A percentile compares a stretch with the other conserved stretches of the same genome.
Conservation (phyloP, 2,113 vertebrate species). For the Spea multiplicata region DNA sequence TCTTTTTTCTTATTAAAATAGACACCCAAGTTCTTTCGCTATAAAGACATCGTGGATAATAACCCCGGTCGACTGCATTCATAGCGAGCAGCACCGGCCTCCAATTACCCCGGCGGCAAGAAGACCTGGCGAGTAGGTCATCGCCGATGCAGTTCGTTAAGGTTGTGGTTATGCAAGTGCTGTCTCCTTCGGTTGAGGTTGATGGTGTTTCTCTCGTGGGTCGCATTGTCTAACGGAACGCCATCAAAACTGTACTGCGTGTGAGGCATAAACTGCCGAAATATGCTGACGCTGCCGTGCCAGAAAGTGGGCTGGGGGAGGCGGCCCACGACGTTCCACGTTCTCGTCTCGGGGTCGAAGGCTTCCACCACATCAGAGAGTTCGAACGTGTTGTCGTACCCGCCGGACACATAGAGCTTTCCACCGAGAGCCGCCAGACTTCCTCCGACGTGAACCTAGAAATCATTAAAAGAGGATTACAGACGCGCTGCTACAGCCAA, state of each 20-base stretch:
- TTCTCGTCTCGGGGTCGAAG: slow-evolving; percentile 74
- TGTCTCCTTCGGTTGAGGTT: slow-evolving; percentile 69
- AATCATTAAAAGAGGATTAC: background rate
- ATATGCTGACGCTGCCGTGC: slow-evolving; percentile 97
- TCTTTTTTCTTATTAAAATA: slow-evolving; percentile 7
- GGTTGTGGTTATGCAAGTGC: slow-evolving; percentile 70
- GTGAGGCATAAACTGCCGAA: slow-evolving; percentile 96
- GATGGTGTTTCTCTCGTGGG: slow-evolving; percentile 63
- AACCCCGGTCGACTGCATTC: background rate
- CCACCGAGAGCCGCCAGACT: slow-evolving; percentile 87
- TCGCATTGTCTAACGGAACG: slow-evolving; percentile 59
- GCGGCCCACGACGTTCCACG: slow-evolving; percentile 76
- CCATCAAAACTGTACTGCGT: slow-evolving; percentile 68
- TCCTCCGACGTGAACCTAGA: slow-evolving; percentile 90
- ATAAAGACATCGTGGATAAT: background rate
- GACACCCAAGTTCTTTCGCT: background rate
- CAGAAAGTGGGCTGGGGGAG: slow-evolving; percentile 95
- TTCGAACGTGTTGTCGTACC: slow-evolving; percentile 93
- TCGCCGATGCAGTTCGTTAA: slow-evolving; percentile 71
- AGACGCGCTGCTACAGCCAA: no score
- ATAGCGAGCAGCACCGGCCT: no score
- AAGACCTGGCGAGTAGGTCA: background rate
- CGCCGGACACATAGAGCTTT: slow-evolving; percentile 89
- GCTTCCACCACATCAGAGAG: slow-evolving; percentile 89
- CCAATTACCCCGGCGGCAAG: background rate